These are phyloP conservation scores for Diploscapter pachys DNA, from an alignment of 1,140 invertebrate genomes.

Conservation along the genomic window DNA sequence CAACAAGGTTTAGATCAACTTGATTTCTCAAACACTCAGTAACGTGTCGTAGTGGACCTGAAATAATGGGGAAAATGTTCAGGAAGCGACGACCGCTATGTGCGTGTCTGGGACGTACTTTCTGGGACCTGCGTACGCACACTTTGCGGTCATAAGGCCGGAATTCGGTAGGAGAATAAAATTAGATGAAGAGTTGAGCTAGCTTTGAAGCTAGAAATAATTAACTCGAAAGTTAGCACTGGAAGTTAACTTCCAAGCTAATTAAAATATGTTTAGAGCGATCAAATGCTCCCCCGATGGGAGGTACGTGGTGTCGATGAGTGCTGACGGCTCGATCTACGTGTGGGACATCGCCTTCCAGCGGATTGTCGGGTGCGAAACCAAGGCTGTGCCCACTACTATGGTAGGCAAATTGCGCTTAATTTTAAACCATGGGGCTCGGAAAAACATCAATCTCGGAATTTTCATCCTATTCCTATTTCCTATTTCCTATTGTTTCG, in stretches of 20 bases:
- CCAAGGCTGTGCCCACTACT: conserved; percentile 25
- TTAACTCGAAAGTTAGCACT: not conserved
- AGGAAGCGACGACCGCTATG: conserved; percentile 87
- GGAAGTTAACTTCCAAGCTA: not conserved
- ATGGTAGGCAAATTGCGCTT: conserved; percentile 3
- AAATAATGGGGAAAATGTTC: conserved; percentile 69
- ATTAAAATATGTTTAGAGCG: not conserved
- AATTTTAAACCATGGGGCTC: not conserved
- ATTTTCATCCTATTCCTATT: not conserved
- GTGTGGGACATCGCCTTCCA: conserved; percentile 54
- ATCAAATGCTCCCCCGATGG: conserved; percentile 50
- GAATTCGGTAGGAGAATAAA: conserved; percentile 12
- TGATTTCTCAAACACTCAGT: too few species aligned
- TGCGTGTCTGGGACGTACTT: conserved; percentile 90
- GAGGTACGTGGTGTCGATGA: conserved; percentile 49
- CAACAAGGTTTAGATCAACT: too few species aligned
- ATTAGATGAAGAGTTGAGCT: too few species aligned
- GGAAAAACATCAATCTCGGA: not conserved
- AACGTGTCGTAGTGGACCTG: too few species aligned
- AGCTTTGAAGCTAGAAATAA: too few species aligned
- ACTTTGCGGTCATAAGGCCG: conserved; percentile 46
- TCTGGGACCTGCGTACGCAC: conserved; percentile 81
- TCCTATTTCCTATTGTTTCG: too few species aligned
- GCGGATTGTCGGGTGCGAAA: conserved; percentile 40
- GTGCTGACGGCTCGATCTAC: conserved; percentile 46